These are phyloP conservation scores for Hozukius guyotensis DNA, from an alignment of 2,797 vertebrate genomes.

Conservation along the genomic window DNA sequence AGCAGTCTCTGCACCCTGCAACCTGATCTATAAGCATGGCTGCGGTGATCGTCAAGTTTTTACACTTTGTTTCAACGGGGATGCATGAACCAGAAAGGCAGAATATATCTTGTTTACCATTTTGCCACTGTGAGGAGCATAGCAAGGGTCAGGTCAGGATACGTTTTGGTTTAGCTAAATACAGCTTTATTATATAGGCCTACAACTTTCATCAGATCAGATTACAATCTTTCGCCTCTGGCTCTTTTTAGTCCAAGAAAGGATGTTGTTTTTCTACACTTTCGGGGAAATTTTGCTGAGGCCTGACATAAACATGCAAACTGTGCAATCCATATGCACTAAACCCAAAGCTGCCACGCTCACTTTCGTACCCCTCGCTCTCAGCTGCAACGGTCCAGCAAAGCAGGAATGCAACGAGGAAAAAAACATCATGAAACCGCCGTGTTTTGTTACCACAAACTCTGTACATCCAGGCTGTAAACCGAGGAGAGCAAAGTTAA, in stretches of 20 bases:
- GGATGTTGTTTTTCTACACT: not conserved
- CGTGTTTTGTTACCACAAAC: slow-evolving; percentile 1
- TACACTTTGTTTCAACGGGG: not conserved
- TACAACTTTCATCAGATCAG: not conserved
- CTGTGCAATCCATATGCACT: not conserved
- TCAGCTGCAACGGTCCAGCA: not conserved
- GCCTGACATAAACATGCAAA: not conserved
- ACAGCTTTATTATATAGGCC: no score
- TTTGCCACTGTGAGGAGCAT: not conserved
- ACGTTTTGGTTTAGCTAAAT: not conserved
- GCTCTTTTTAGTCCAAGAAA: not conserved
- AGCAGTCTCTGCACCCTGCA: no score
- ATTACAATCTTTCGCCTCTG: not conserved
- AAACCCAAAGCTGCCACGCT: not conserved
- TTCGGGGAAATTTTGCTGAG: not conserved
- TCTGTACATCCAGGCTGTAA: slow-evolving; percentile 5
- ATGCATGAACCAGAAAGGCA: not conserved
- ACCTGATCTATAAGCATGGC: not conserved
- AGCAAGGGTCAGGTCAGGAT: not conserved
- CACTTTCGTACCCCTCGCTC: not conserved
- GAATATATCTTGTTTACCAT: not conserved
- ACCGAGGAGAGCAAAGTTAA: not conserved
- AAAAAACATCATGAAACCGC: slow-evolving; percentile 26
- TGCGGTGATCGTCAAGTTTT: not conserved
- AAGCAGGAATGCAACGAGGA: slow-evolving; percentile 13